Evolutionary conservation across 2,797 vertebrate genomes (phyloP).

Genomic region (Thripadectes ignobilis): DNA sequence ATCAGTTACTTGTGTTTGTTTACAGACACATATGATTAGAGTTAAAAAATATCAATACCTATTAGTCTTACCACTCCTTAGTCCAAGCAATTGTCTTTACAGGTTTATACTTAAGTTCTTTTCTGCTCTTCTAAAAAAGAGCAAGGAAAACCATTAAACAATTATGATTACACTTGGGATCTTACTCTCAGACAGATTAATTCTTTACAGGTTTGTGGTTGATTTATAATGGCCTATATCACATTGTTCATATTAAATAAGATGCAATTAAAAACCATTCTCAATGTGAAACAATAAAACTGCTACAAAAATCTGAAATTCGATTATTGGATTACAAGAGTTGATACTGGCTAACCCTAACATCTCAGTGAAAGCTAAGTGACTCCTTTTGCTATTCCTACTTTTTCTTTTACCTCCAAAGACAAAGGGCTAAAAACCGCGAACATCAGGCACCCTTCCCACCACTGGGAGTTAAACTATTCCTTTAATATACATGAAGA

Average conservation of each 20-base stretch:
- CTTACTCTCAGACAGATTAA: conserved; percentile 26
- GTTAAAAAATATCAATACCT: conserved; percentile 12
- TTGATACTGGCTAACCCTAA: neutral
- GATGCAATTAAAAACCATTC: conserved; percentile 8
- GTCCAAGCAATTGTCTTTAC: conserved; percentile 21
- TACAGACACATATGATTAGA: conserved; percentile 7
- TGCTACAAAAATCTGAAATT: conserved; percentile 4
- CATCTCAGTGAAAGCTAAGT: neutral
- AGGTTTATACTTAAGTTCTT: conserved; percentile 20
- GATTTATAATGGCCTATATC: conserved; percentile 42
- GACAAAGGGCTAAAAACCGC: neutral
- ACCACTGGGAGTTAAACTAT: neutral
- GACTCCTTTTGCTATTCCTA: neutral
- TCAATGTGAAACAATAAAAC: conserved; percentile 21
- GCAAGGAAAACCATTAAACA: conserved; percentile 40
- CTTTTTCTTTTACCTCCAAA: neutral
- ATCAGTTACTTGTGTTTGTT: conserved; percentile 39
- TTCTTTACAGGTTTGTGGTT: conserved; percentile 56
- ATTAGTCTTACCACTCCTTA: conserved; percentile 23
- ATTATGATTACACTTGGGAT: conserved; percentile 37
- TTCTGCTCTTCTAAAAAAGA: conserved; percentile 28
- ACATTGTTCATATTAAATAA: conserved; percentile 40
- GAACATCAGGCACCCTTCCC: neutral
- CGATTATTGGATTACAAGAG: neutral
- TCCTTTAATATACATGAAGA: neutral